Base-by-base conservation (phyloP, 2,888 invertebrate genomes). In the Frankliniella fusca region DNA sequence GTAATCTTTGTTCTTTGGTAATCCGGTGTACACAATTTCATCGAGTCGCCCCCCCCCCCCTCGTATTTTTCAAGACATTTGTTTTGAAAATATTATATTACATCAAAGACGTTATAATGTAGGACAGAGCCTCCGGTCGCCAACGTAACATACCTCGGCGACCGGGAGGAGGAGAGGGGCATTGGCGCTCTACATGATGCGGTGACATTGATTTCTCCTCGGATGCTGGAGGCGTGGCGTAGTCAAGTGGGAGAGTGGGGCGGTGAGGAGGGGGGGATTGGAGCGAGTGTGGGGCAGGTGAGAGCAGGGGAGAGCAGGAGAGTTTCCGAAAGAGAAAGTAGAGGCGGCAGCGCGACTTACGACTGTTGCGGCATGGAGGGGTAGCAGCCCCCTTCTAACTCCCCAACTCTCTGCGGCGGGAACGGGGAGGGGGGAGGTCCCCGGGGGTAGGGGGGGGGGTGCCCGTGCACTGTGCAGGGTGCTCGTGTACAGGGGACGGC, bases 141-240 rank as follows among this genome's bases (percentile, higher is more conserved):
- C 38, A 5, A 38, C 38, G 5, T 2, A 38, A 54, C 54, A 7
- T 2, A 15, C 20, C 61, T 18, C 20, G 15, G 61, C 61, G 11
- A 5, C 15, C 8, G 12, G 12, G 18, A n/a, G 61, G 61, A 2
- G 8, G 54, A 9, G 70, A 20, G 70, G 12, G 27, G 10, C 8
- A 27, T 15, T 54, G 54, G 54, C 54, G 54, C 18, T 54, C 70
- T 27, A 76, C 70, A 76, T 76, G 70, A 76, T 27, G 70, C 70
- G 70, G 10, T 76, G 70, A 76, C 70, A 76, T 76, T 76, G 70
- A 76, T 76, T 76, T 76, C 70, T 61, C 61, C 61, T 61, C 61
- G 61, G 20, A 18, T 61, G 20, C 61, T 15, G 20, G 61, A 61
- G 61, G 61, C 18, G 61, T 61, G 61, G 61, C 61, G 61, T n/a